A percentile compares a stretch with the other conserved stretches of the same genome.
Evolutionary conservation across 2,888 invertebrate species (phyloP).

Genomic region (Acrobasis repandana): DNA sequence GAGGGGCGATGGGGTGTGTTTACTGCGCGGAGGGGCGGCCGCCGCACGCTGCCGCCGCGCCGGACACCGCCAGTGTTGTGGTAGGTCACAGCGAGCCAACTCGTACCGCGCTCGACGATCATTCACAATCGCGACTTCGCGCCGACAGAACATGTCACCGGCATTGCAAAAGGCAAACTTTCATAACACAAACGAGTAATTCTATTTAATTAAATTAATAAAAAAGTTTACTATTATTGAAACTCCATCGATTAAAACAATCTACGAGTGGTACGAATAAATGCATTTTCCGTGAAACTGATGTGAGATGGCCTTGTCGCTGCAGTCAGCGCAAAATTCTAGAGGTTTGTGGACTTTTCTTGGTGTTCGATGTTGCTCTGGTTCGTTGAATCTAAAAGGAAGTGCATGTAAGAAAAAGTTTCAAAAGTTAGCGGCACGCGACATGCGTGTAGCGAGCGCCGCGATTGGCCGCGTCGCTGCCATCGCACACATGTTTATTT

Average conservation of each 20-base stretch:
- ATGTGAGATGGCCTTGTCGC: constrained; percentile 83
- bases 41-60: constrained; percentile 47
- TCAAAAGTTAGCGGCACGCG: constrained; percentile 72
- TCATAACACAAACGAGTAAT: constrained; percentile 27
- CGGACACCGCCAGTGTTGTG: constrained; percentile 82
- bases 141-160: constrained; percentile 64
- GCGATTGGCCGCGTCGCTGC: constrained; percentile 66
- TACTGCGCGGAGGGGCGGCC: constrained; percentile 72
- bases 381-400: constrained; percentile 49
- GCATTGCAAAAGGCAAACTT: constrained; percentile 30
- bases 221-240: constrained; percentile 27
- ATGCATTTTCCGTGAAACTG: constrained; percentile 75
- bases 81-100: constrained; percentile 82
- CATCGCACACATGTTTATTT: constrained; percentile 78
- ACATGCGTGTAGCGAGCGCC: constrained; percentile 70
- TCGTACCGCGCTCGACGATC: constrained; percentile 56
- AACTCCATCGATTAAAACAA: constrained; percentile 38
- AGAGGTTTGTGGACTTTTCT: constrained; percentile 71
- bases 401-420: constrained; percentile 73
- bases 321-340: constrained; percentile 81
- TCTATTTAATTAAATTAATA: constrained; percentile 24
- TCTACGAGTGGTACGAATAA: constrained; percentile 62
- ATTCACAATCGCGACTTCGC: constrained; percentile 67
- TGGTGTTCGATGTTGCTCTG: constrained; percentile 38
- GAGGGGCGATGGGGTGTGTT: constrained; percentile 66